These are phyloP conservation scores for Aphaenogaster rudis DNA, from an alignment of 1,140 invertebrate genomes.

Conservation along the genomic window DNA sequence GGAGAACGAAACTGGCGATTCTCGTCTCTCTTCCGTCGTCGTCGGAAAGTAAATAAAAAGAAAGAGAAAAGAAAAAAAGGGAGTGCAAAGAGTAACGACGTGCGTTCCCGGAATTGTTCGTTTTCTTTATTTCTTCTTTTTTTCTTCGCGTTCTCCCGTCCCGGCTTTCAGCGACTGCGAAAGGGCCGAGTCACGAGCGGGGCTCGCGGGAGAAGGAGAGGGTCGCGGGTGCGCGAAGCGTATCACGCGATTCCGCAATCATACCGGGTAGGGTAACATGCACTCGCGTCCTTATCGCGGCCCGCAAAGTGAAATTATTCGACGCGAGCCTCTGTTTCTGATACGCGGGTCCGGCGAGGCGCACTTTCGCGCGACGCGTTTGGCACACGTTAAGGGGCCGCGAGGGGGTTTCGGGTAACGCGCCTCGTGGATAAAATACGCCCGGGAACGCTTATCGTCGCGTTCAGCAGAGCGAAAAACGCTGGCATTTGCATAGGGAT, in stretches of 20 bases:
- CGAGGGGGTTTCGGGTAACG: slow-evolving; percentile 27
- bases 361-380: slow-evolving; percentile 52
- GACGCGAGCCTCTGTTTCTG: slow-evolving; percentile 79
- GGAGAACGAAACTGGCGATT: neutral
- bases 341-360: slow-evolving; percentile 69
- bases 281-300: slow-evolving; percentile 82
- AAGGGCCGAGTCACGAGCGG: slow-evolving; percentile 67
- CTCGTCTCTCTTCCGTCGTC: neutral
- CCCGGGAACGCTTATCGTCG: neutral
- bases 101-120: slow-evolving; percentile 50
- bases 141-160: slow-evolving; percentile 20
- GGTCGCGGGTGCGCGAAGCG: slow-evolving; percentile 51
- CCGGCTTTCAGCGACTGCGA: slow-evolving; percentile 67
- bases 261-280: slow-evolving; percentile 83
- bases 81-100: slow-evolving; percentile 10
- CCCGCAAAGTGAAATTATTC: slow-evolving; percentile 86
- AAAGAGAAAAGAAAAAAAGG: neutral
- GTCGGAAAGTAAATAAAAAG: neutral
- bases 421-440: slow-evolving; percentile 21
- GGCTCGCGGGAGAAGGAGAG: slow-evolving; percentile 23
- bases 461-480: neutral
- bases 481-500: neutral
- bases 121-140: slow-evolving; percentile 43
- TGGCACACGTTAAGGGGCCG: slow-evolving; percentile 33
- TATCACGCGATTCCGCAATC: slow-evolving; percentile 85